Evolutionary conservation across 1,140 invertebrate genomes (phyloP).

Genomic region (Lucilia cuprina): DNA sequence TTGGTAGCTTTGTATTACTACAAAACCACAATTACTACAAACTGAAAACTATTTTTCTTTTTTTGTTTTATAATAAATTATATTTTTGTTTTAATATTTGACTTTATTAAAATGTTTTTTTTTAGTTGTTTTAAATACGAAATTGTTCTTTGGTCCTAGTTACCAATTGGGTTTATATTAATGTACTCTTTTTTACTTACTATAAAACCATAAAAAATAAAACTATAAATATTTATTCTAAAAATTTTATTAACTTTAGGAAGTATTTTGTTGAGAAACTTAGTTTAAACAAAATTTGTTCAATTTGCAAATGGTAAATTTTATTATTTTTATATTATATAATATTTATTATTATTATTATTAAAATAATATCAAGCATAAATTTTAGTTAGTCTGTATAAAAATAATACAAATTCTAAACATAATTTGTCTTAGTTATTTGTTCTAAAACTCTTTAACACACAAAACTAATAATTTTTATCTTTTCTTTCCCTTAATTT

Average conservation of each 20-base stretch:
- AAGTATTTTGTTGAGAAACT: background rate
- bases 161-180: background rate
- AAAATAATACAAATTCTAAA: background rate
- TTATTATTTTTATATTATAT: background rate
- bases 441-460: background rate
- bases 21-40: background rate
- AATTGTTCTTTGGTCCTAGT: background rate
- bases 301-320: background rate
- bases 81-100: background rate
- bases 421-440: background rate
- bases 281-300: conserved; percentile 2
- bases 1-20: background rate
- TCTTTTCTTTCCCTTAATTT: background rate
- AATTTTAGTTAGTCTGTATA: background rate
- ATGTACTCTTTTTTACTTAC: no score
- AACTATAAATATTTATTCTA: background rate
- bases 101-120: background rate
- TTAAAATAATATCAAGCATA: background rate
- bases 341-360: background rate
- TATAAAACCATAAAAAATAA: background rate
- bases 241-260: background rate
- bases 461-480: background rate
- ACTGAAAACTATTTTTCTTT: background rate
- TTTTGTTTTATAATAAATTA: background rate
- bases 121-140: background rate